Percentiles rank a stretch among this genome's conserved stretches.
phyloP scores from a whole-genome alignment of 2,113 vertebrate species.

The Archilochus colubris region DNA sequence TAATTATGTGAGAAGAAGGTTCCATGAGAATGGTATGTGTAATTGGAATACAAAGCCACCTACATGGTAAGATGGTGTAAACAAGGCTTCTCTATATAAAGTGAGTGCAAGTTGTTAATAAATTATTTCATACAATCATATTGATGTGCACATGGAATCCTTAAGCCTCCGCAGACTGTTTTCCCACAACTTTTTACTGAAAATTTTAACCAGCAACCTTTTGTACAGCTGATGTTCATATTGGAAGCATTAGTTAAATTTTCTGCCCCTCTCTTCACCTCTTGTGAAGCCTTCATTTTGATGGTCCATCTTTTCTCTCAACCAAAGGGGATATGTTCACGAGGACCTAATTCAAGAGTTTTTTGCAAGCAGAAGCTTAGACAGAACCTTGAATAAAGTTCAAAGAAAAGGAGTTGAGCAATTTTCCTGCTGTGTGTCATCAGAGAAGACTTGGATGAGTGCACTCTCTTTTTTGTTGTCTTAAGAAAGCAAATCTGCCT shows the following conservation, averaged over 20 bases:
- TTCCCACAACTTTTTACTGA: slow-evolving; percentile 39
- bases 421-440: slow-evolving; percentile 38
- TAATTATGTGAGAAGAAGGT: no score
- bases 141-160: no score
- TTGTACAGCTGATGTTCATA: slow-evolving; percentile 11
- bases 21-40: no score
- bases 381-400: slow-evolving; percentile 18
- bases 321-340: not conserved
- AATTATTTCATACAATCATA: no score
- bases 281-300: not conserved
- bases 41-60: no score
- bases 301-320: not conserved
- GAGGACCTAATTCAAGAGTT: slow-evolving; percentile 18
- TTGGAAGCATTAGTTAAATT: slow-evolving; percentile 26
- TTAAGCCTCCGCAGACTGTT: no score
- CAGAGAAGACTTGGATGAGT: slow-evolving; percentile 12
- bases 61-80: no score
- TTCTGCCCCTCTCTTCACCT: slow-evolving; percentile 6
- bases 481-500: slow-evolving; percentile 31
- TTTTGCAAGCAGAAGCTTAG: slow-evolving; percentile 1
- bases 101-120: no score
- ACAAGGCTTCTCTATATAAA: no score
- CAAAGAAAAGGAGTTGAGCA: slow-evolving; percentile 49
- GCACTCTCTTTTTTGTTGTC: not conserved
- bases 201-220: slow-evolving; percentile 37